Evolutionary conservation across 2,797 vertebrate species (phyloP).

Genomic region (Mormyrops boulengeri): DNA sequence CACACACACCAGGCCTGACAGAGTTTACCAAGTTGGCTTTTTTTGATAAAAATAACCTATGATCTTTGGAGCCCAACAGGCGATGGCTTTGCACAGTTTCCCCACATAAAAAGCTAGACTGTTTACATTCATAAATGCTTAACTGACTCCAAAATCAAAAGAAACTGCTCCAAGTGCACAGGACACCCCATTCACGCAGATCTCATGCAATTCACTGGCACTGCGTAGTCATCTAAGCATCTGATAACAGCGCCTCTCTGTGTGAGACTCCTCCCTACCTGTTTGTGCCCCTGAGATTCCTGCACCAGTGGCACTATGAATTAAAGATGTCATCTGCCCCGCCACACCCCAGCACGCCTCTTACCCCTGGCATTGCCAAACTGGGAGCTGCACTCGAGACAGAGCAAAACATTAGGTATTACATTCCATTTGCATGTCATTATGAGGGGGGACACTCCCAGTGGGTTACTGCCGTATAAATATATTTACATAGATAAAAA

Average conservation of each 20-base stretch:
- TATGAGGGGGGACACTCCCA: constrained; percentile 55
- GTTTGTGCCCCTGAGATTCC: neutral
- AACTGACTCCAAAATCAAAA: too few relatives aligned
- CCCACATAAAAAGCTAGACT: too few relatives aligned
- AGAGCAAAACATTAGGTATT: constrained; percentile 59
- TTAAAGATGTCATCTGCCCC: constrained; percentile 29
- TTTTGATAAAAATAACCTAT: too few relatives aligned
- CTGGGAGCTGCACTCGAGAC: constrained; percentile 46
- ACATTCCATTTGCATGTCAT: constrained; percentile 68
- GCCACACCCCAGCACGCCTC: neutral
- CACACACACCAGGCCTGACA: neutral
- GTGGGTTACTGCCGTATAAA: constrained; percentile 66
- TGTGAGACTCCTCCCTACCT: neutral
- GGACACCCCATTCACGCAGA: neutral
- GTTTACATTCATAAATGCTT: too few relatives aligned
- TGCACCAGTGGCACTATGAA: constrained; percentile 27
- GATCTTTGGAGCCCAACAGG: too few relatives aligned
- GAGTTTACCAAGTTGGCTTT: too few relatives aligned
- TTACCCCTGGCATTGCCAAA: constrained; percentile 39
- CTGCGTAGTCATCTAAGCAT: neutral
- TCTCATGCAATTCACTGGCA: neutral
- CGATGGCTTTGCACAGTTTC: too few relatives aligned
- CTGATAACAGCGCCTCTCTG: neutral
- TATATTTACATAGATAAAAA: constrained; percentile 75
- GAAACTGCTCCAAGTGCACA: neutral